Base-by-base conservation (phyloP, 1,140 invertebrate species). In the Drosophila sproati region DNA sequence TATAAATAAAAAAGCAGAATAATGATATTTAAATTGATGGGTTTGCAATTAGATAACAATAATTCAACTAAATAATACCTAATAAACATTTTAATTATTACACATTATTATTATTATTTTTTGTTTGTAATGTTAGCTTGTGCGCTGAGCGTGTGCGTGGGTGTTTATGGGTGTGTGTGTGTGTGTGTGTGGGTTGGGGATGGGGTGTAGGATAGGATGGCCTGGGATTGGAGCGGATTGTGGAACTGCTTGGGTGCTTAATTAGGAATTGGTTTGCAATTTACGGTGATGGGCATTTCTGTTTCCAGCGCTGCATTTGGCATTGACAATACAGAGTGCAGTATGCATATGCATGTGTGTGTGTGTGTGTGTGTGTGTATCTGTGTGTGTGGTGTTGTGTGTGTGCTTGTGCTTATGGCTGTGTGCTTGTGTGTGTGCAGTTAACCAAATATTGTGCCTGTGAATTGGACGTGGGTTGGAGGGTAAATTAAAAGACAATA, bases 361-460 rank as follows among this genome's bases (percentile, higher is more conserved):
- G 64, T 66, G 57, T 43, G 47, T 35, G 50, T 50, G 43, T 8
- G 62, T 77, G 72, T 48, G 48, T 50, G 64, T 66, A 12, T 7
- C 52, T 75, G 68, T 52, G 41, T 39, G 67, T 66, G 74, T 43
- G 10, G 41, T n/a, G 10, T 43, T 8, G 35, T 29, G 31, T 68
- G 73, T 50, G 47, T 20, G 20, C 20, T 20, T 20, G 39, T 67
- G 67, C 64, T 52, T 64, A 45, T 56, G 54, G 10, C 20, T 69
- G 55, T 60, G 71, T 62, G 43, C 60, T 0, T 55, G 41, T 66
- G 78, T 71, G 74, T 73, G 79, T 73, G 68, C 69, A 61, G 54
- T 83, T 89, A 89, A 85, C 85, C 85, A 85, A 69, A 78, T 68
- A 80, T 80, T 73, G 69, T 89, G 78, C 85, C 85, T 89, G 85